Conservation (phyloP, 1,140 invertebrate genomes). For the Sesamia nonagrioides region DNA sequence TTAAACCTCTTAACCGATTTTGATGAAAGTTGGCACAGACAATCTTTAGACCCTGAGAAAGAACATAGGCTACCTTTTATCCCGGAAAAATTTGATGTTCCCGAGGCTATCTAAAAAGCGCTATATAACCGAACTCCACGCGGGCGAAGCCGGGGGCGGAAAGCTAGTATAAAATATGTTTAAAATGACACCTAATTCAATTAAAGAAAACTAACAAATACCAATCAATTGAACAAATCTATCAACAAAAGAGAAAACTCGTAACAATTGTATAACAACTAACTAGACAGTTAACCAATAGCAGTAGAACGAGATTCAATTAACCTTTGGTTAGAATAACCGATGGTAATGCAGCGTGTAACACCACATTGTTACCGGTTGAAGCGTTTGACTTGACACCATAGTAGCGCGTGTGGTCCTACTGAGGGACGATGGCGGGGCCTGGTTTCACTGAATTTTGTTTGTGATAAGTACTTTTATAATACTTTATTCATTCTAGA, state of each 20-base stretch:
- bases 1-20: too few relatives aligned
- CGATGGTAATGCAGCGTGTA: conserved; percentile 42
- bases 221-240: background rate
- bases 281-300: conserved; percentile 42
- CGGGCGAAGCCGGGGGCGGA: too few relatives aligned
- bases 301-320: conserved; percentile 44
- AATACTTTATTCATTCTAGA: background rate
- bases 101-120: too few relatives aligned
- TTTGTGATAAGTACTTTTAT: background rate
- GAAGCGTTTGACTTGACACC: conserved; percentile 49
- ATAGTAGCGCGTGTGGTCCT: conserved; percentile 43
- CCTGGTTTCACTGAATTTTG: background rate
- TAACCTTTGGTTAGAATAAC: conserved; percentile 44
- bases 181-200: too few relatives aligned
- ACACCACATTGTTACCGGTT: conserved; percentile 52
- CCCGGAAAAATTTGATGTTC: too few relatives aligned
- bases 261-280: conserved; percentile 14
- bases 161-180: too few relatives aligned
- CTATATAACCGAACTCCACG: too few relatives aligned
- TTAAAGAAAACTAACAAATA: background rate
- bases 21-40: too few relatives aligned
- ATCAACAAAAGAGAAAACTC: background rate
- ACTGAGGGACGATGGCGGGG: conserved; percentile 4
- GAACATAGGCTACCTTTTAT: too few relatives aligned
- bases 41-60: too few relatives aligned